A percentile compares a stretch with the other conserved stretches of the same genome.
Conservation (phyloP, 2,888 invertebrate species). For the Megaustenia siamemsis region DNA sequence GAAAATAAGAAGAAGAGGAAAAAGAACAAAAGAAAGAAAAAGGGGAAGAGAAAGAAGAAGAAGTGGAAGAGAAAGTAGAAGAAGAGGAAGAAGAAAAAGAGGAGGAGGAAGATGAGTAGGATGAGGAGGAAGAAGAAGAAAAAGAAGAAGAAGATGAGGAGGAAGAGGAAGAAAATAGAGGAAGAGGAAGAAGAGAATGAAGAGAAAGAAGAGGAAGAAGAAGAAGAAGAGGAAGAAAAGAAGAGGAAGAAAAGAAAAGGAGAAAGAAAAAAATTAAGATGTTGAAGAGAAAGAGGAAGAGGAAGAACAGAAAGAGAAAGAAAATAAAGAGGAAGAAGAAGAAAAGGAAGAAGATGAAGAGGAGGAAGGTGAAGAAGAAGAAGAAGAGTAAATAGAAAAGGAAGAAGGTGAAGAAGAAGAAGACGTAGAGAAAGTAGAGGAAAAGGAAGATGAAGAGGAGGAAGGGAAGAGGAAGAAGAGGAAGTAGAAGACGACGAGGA, state of each 20-base stretch:
- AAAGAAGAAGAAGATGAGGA: not conserved
- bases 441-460: not conserved
- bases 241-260: not conserved
- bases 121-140: not conserved
- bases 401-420: not conserved
- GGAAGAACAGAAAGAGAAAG: not conserved
- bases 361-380: not conserved
- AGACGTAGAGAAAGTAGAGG: not conserved
- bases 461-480: not conserved
- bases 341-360: not conserved
- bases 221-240: not conserved
- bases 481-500: too few species aligned
- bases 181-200: not conserved
- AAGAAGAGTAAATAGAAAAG: not conserved
- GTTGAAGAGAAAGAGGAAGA: too few species aligned
- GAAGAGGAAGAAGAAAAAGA: not conserved
- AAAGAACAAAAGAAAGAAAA: not conserved
- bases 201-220: not conserved
- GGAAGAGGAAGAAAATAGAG: not conserved
- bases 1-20: constrained; percentile 87
- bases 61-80: not conserved
- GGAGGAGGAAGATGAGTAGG: not conserved
- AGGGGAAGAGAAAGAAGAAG: not conserved
- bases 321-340: not conserved
- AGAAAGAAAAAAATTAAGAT: not conserved